Base-by-base conservation (phyloP, 2,888 invertebrate genomes). In the Eupithecia vulgata region DNA sequence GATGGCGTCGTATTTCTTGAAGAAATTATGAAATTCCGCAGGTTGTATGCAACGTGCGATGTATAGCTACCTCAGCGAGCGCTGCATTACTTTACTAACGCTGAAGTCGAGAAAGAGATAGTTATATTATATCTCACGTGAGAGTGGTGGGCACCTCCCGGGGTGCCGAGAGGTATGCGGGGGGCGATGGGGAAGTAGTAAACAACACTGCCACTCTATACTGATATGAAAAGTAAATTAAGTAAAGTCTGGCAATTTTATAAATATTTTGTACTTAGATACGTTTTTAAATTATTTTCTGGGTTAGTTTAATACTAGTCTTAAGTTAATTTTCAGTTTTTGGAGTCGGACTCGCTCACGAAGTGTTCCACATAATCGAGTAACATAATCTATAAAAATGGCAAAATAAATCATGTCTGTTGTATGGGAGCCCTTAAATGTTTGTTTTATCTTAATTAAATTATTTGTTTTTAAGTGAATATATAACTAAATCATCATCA, bases 1-100 rank as follows among this genome's bases (percentile, higher is more conserved):
- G 57, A 25, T 57, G 4, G 57, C 57, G 57, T 25, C 57, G 21
- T 57, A 57, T 25, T 57, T 57, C 57, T 57, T 57, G 12, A 25
- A 12, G 57, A 34, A 34, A 17, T 61, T 61, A 61, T 61, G 61
- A 61, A 61, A 61, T 61, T 61, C 61, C 61, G 61, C 34, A 34
- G 7, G 34, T 61, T 61, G 15, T 61, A 34, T 61, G 61, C 61
- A 61, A 59, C 34, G 17, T 17, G 34, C 17, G 61, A 61, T 61
- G 34, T 61, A 61, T 30, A 61, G 34, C 17, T 61, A 6, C 34
- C 17, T 17, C 34, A 34, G 34, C 59, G 30, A 30, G 6, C 8
- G 1, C 15, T 15, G 30, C 30, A 34, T 61, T 61, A 34, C 10
- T 34, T 61, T 61, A 34, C 10, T 34, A 34, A 57, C 21, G 61